These are phyloP conservation scores for Eriosoma lanigerum DNA, from an alignment of 1,140 invertebrate species.

Conservation along the genomic window DNA sequence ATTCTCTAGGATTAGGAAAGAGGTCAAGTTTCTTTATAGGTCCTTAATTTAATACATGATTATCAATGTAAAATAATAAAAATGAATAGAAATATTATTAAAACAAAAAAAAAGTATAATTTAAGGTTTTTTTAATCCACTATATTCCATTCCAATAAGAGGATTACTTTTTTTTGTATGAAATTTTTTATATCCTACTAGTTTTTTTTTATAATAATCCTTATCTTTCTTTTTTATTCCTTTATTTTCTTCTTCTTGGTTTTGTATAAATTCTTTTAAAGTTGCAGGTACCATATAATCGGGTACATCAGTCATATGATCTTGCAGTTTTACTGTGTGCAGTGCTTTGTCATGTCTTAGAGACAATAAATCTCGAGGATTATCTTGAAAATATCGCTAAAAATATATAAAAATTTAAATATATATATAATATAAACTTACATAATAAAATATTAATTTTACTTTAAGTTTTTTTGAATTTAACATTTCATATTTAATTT, in stretches of 20 bases:
- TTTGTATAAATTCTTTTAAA: slow-evolving; percentile 58
- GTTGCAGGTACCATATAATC: slow-evolving; percentile 87
- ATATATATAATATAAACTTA: slow-evolving; percentile 15
- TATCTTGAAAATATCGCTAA: slow-evolving; percentile 90
- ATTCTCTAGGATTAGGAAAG: no score
- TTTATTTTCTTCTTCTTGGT: slow-evolving; percentile 44
- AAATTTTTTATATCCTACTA: slow-evolving; percentile 45
- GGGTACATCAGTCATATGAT: slow-evolving; percentile 88
- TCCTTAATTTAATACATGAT: no score
- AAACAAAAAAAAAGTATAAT: neutral
- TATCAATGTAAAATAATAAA: no score
- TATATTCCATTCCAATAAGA: slow-evolving; percentile 53
- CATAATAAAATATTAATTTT: slow-evolving; percentile 3
- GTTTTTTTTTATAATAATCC: slow-evolving; percentile 25
- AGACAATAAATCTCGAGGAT: slow-evolving; percentile 85
- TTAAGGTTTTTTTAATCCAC: slow-evolving; percentile 52
- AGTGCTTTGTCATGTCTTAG: slow-evolving; percentile 89
- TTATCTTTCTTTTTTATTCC: slow-evolving; percentile 50
- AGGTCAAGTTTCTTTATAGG: no score
- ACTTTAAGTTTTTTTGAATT: slow-evolving; percentile 91
- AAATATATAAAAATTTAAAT: slow-evolving; percentile 52
- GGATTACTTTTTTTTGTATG: slow-evolving; percentile 53
- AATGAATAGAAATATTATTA: no score
- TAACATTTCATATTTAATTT: slow-evolving; percentile 93
- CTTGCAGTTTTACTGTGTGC: slow-evolving; percentile 81